Evolutionary conservation across 1,140 invertebrate genomes (phyloP).

Genomic region (Proales similis): DNA sequence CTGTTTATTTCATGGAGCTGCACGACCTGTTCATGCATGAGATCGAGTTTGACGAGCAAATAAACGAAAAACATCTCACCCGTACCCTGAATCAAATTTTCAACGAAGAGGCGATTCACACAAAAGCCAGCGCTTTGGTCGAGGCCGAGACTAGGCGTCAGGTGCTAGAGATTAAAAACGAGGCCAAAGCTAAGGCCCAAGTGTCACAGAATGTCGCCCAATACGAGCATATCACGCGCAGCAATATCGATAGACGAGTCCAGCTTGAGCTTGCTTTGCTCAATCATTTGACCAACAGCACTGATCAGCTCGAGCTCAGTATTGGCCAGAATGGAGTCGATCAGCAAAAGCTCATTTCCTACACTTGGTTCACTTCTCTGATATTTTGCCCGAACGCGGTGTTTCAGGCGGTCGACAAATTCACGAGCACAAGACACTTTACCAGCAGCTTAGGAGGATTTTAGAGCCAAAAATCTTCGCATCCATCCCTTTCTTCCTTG

Average conservation of each 20-base stretch:
- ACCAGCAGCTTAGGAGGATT: too few relatives aligned
- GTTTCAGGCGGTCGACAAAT: too few relatives aligned
- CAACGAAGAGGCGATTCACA: slow-evolving; percentile 5
- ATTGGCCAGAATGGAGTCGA: too few relatives aligned
- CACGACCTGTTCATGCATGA: slow-evolving; percentile 11
- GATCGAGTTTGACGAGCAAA: slow-evolving; percentile 19
- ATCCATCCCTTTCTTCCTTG: too few relatives aligned
- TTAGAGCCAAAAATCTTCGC: too few relatives aligned
- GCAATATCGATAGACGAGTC: not conserved
- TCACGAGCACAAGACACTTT: too few relatives aligned
- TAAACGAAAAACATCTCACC: not conserved
- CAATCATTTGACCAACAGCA: not conserved
- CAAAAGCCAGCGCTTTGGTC: slow-evolving; percentile 13
- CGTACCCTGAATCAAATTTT: slow-evolving; percentile 1
- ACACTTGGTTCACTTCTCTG: too few relatives aligned
- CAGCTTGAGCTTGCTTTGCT: slow-evolving; percentile 1
- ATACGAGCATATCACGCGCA: not conserved
- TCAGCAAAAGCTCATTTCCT: too few relatives aligned
- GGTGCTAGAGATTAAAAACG: not conserved
- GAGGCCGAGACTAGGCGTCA: not conserved
- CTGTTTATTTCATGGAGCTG: slow-evolving; percentile 9
- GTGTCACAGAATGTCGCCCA: not conserved
- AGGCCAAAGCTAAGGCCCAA: slow-evolving; percentile 5
- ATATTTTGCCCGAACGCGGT: too few relatives aligned
- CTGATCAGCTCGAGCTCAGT: not conserved